Conservation (phyloP, 2,113 vertebrate genomes). For the Paramisgurnus dabryanus region DNA sequence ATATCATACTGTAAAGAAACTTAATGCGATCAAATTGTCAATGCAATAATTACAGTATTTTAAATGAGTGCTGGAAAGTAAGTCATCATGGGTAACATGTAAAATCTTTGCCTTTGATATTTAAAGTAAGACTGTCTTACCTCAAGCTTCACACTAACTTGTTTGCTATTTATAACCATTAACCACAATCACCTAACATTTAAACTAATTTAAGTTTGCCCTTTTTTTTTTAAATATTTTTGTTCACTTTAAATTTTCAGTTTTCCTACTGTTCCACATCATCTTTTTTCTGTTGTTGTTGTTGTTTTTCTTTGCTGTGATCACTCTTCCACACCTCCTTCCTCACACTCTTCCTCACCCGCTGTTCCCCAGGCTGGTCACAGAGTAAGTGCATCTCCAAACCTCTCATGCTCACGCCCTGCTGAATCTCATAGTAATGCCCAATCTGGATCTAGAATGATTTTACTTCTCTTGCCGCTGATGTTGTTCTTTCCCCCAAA, state of each 20-base stretch:
- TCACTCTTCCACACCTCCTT: constrained; percentile 74
- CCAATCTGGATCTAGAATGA: constrained; percentile 32
- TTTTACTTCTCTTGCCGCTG: neutral
- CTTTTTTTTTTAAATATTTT: constrained; percentile 57
- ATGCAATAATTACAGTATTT: neutral
- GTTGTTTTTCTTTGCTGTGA: constrained; percentile 83
- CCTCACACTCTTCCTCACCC: constrained; percentile 62
- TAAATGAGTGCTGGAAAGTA: too few species aligned
- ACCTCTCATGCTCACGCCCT: constrained; percentile 63
- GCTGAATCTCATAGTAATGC: constrained; percentile 52
- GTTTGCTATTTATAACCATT: constrained; percentile 18
- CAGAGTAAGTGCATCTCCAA: constrained; percentile 92
- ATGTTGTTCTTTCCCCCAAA: neutral
- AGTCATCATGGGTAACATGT: neutral
- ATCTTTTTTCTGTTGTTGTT: constrained; percentile 72
- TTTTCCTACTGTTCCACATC: constrained; percentile 75
- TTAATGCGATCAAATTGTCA: too few species aligned
- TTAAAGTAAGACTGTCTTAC: neutral
- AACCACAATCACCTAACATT: constrained; percentile 53
- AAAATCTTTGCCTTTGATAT: neutral
- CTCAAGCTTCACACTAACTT: constrained; percentile 37
- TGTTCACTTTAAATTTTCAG: constrained; percentile 61
- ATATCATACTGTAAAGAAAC: too few species aligned
- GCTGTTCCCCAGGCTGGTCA: constrained; percentile 87
- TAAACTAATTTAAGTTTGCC: constrained; percentile 45